A percentile compares a stretch with the other conserved stretches of the same genome.
phyloP scores from a whole-genome alignment of 2,797 vertebrate genomes.

The Karalla daura region DNA sequence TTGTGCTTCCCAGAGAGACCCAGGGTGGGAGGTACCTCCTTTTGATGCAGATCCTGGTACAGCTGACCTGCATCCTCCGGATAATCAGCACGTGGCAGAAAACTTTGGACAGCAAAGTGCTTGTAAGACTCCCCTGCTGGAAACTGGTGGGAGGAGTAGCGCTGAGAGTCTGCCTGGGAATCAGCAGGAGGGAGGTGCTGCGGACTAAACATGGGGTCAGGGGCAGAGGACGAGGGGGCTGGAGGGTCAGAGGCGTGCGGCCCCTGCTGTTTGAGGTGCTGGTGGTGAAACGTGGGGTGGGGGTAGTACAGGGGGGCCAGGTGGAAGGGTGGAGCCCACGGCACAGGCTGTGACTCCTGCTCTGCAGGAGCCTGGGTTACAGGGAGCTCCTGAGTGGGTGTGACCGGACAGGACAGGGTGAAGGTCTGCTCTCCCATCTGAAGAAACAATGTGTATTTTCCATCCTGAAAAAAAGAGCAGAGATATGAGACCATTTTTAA shows the following conservation, averaged over 20 bases:
- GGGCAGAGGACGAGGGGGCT: neutral
- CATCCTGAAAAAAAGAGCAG: constrained; percentile 57
- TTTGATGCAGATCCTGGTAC: neutral
- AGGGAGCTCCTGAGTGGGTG: constrained; percentile 10
- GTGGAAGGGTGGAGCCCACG: constrained; percentile 67
- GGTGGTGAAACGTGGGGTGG: constrained; percentile 49
- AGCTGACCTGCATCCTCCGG: neutral
- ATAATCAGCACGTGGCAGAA: neutral
- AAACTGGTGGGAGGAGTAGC: neutral
- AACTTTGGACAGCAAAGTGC: neutral
- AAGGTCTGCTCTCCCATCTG: constrained; percentile 37
- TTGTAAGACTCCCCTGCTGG: constrained; percentile 1
- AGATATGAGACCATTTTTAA: too few relatives aligned
- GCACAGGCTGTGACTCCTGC: constrained; percentile 1
- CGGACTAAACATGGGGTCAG: neutral
- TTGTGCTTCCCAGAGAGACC: neutral
- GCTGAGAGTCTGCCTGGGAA: constrained; percentile 18
- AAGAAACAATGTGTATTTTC: constrained; percentile 56
- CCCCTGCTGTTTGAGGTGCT: too few relatives aligned
- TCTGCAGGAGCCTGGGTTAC: neutral
- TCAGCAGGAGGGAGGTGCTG: neutral
- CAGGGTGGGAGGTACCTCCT: neutral
- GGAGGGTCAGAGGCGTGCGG: neutral
- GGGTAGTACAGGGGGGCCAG: constrained; percentile 72
- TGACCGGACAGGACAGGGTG: constrained; percentile 54